Base-by-base conservation (phyloP, 2,113 vertebrate species). In the Fukomys damarensis region DNA sequence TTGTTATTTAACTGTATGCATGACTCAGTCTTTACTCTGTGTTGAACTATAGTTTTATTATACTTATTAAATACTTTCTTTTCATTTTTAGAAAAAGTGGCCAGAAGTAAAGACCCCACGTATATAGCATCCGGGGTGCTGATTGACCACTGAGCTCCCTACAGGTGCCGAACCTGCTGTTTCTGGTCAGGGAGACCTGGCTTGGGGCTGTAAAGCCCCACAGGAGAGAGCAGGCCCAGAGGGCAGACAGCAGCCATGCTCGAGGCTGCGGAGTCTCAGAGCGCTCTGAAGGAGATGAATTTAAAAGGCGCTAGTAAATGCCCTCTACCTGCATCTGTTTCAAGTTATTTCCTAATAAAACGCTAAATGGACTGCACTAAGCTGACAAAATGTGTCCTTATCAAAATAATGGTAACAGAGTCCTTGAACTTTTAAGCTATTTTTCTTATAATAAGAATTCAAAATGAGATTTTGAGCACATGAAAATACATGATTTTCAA, bases 301-400 rank as follows among this genome's bases (percentile, higher is more conserved):
- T 86, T 86, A 87, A 86, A 72, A 43, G 20, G 9, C 5, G 41
- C 84, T 84, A 6, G 82, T 63, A 56, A 2, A 66, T 86, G 30
- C 11, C n/a, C 91, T 19, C 86, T 68, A 89, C 94, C 80, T 91
- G 43, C 22, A 84, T 94, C 30, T 22, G 16, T 93, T 93, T 94
- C 22, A 82, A 46, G 38, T 88, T 93, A 65, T 68, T 91, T 63
- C 20, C 16, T 72, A 68, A 86, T 14, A 72, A 83, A 91, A 72
- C 74, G 22, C 54, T 72, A 30, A 89, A 66, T 2, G 65, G 49
- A 80, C 12, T 81, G 7, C 26, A 90, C 12, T 76, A 76, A 46
- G 24, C 22, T 82, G 22, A 3, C 7, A 92, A 70, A 92, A 41
- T 68, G 3, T 93, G 10, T 80, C 65, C 56, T 95, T 93, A 63